These are phyloP conservation scores for Falcunculus frontatus DNA, from an alignment of 2,113 vertebrate genomes.

Conservation along the genomic window DNA sequence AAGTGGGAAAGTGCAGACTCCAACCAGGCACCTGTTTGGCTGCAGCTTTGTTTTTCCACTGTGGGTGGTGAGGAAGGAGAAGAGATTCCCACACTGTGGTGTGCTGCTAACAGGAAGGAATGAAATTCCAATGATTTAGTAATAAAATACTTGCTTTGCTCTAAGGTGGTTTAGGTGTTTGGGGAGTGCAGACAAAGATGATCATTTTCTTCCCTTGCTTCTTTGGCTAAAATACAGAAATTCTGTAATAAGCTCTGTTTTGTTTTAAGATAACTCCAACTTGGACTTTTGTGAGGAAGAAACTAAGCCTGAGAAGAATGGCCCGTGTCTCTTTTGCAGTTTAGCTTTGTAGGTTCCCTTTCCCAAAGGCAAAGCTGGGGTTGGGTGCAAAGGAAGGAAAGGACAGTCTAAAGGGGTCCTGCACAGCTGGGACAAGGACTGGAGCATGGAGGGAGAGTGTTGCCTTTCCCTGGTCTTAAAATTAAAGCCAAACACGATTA, in stretches of 20 bases:
- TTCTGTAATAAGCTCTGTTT: neutral
- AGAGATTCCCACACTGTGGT: neutral
- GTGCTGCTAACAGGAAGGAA: neutral
- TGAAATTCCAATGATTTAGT: neutral
- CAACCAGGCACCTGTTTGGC: neutral
- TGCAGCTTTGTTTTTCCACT: neutral
- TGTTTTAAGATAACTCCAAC: neutral
- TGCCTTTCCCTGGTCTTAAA: too few species aligned
- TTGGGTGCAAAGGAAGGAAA: neutral
- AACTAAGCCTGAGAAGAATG: neutral
- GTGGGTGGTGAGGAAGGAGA: neutral
- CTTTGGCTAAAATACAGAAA: neutral
- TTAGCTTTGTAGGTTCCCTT: neutral
- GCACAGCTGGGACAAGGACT: neutral
- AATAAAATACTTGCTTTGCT: neutral
- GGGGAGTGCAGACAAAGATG: neutral
- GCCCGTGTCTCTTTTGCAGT: neutral
- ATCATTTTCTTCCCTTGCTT: accelerated
- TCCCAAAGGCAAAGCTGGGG: neutral
- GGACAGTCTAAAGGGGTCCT: neutral
- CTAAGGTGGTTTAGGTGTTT: neutral
- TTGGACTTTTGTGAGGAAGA: neutral
- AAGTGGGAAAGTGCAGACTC: neutral
- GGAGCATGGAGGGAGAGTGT: neutral
- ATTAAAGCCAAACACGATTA: too few species aligned